Evolutionary conservation across 2,888 invertebrate species (phyloP).

Genomic region (Thymelicus acteon): DNA sequence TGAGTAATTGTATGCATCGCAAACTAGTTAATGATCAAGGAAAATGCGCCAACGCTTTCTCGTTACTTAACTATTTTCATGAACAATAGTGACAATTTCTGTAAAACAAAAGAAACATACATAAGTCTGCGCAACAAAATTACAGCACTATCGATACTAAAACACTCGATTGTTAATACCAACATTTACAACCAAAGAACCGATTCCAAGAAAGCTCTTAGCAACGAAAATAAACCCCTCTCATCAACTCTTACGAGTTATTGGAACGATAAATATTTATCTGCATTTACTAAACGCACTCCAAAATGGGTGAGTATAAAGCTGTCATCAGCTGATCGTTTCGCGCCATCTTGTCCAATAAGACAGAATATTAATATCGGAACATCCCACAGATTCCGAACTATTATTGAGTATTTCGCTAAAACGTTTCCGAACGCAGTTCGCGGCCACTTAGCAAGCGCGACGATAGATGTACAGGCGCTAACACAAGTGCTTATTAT

Average conservation of each 20-base stretch:
- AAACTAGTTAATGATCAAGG: no score
- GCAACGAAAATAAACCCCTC: conserved; percentile 68
- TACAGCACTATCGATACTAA: conserved; percentile 2
- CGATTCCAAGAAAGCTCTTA: conserved; percentile 47
- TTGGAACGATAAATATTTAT: conserved; percentile 77
- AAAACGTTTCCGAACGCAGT: conserved; percentile 53
- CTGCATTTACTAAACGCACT: conserved; percentile 81
- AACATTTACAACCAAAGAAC: conserved; percentile 37
- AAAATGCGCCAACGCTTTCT: no score
- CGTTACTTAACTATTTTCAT: no score
- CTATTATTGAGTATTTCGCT: conserved; percentile 51
- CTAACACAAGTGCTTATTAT: conserved; percentile 47
- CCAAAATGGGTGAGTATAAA: conserved; percentile 72
- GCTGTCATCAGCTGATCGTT: conserved; percentile 71
- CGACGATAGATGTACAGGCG: conserved; percentile 69
- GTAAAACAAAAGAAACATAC: conserved; percentile 38
- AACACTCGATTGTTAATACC: conserved; percentile 36
- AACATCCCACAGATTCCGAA: conserved; percentile 44
- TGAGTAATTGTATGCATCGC: no score
- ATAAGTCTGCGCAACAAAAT: conserved; percentile 7
- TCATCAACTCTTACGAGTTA: conserved; percentile 57
- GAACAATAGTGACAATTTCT: no score
- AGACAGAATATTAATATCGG: conserved; percentile 61
- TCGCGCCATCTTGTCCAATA: conserved; percentile 68
- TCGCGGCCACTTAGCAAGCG: conserved; percentile 63